phyloP scores from a whole-genome alignment of 2,888 invertebrate species.

The Meteorus colon region DNA sequence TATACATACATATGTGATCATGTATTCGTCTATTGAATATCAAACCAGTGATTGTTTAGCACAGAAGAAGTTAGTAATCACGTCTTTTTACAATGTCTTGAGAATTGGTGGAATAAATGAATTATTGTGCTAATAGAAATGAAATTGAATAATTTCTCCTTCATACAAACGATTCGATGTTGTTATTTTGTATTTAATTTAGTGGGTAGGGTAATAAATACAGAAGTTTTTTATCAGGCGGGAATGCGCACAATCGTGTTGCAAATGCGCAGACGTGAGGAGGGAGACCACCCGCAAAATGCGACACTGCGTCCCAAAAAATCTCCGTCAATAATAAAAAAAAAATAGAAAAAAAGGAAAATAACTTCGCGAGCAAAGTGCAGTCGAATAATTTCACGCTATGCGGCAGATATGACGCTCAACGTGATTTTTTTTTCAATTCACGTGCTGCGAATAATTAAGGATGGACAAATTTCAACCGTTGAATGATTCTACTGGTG shows the following conservation, averaged over 20 bases:
- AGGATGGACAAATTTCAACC: constrained; percentile 40
- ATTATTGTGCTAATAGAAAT: not conserved
- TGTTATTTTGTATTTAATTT: not conserved
- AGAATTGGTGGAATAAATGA: constrained; percentile 1
- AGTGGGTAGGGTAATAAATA: not conserved
- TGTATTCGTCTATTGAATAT: not conserved
- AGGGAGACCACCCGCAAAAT: constrained; percentile 29
- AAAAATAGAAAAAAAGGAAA: not conserved
- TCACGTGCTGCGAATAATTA: not conserved
- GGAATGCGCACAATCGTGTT: constrained; percentile 22
- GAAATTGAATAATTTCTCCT: not conserved
- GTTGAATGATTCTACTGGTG: constrained; percentile 29
- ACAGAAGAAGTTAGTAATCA: not conserved
- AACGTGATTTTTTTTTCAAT: not conserved
- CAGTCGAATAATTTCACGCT: constrained; percentile 14
- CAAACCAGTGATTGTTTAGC: constrained; percentile 1
- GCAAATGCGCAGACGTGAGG: constrained; percentile 25
- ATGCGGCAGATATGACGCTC: not conserved
- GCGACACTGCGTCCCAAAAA: constrained; percentile 39
- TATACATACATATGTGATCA: constrained; percentile 10
- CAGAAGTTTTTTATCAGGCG: not conserved
- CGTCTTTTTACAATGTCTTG: constrained; percentile 4
- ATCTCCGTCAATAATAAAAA: constrained; percentile 23
- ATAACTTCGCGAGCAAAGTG: not conserved
- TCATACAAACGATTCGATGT: not conserved